Evolutionary conservation across 2,888 invertebrate genomes (phyloP).

Genomic region (Melipona bicolor): DNA sequence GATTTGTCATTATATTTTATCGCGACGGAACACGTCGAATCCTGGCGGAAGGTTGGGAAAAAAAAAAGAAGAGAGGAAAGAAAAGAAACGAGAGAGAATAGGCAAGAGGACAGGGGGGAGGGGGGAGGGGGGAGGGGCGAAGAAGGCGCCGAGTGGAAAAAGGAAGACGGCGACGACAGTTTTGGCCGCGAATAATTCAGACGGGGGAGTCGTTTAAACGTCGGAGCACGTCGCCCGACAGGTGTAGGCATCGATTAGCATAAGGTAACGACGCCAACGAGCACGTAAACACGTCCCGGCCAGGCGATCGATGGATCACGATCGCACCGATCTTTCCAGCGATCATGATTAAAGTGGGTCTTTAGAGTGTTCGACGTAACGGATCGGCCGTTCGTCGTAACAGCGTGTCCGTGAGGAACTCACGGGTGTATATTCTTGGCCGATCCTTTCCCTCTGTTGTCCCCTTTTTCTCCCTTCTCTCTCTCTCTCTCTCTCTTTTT

Average conservation of each 20-base stretch:
- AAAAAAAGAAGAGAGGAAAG: background rate
- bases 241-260: slow-evolving; percentile 81
- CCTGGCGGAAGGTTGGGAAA: background rate
- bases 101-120: background rate
- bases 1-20: slow-evolving; percentile 44
- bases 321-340: slow-evolving; percentile 73
- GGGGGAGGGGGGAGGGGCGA: slow-evolving; percentile 2
- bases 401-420: slow-evolving; percentile 55
- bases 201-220: slow-evolving; percentile 73
- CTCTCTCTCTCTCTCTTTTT: slow-evolving; percentile 4
- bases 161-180: slow-evolving; percentile 57
- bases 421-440: slow-evolving; percentile 48
- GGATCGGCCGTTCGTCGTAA: slow-evolving; percentile 66
- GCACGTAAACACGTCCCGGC: slow-evolving; percentile 75
- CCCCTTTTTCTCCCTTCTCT: slow-evolving; percentile 14
- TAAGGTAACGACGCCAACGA: slow-evolving; percentile 79
- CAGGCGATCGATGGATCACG: slow-evolving; percentile 73
- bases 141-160: slow-evolving; percentile 53
- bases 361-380: slow-evolving; percentile 67
- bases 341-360: slow-evolving; percentile 74
- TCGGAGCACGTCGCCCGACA: slow-evolving; percentile 75
- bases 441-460: slow-evolving; percentile 26
- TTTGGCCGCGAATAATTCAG: slow-evolving; percentile 72
- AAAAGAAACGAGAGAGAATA: background rate
- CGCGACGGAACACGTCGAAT: slow-evolving; percentile 29